Percentiles rank a stretch among this genome's conserved stretches.
These are phyloP conservation scores for Piaya cayana DNA, from an alignment of 2,113 vertebrate species.

Conservation along the genomic window DNA sequence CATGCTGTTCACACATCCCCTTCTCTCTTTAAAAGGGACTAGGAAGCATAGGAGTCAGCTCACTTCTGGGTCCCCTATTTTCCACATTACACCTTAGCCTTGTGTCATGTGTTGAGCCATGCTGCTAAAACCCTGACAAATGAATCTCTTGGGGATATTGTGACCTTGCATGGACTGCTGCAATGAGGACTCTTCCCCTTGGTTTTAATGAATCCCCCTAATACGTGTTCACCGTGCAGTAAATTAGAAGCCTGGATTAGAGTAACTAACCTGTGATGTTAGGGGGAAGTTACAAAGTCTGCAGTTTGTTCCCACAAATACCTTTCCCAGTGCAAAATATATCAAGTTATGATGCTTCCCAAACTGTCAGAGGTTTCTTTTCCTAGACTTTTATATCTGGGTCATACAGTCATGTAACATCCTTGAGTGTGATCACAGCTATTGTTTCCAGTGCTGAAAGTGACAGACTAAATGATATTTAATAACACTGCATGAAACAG, in stretches of 20 bases:
- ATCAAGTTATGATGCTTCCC: neutral
- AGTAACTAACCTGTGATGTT: neutral
- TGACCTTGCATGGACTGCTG: neutral
- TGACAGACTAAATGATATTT: neutral
- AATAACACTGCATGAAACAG: neutral
- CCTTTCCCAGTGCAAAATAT: neutral
- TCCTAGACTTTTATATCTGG: conserved; percentile 15
- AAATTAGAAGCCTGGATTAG: neutral
- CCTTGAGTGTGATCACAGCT: conserved; percentile 42
- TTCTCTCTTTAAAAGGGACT: neutral
- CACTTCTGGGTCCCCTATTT: neutral
- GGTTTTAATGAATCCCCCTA: neutral
- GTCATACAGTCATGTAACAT: conserved; percentile 16
- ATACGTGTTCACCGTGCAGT: accelerated
- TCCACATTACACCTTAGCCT: neutral
- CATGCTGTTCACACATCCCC: accelerated
- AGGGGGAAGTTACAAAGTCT: neutral
- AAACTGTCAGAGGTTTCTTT: neutral
- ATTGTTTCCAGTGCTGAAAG: conserved; percentile 42
- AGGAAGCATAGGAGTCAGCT: neutral
- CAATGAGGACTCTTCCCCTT: neutral
- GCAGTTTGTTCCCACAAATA: neutral
- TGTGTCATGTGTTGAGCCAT: neutral
- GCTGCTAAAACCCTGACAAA: neutral
- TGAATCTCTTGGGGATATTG: neutral